Conservation (phyloP, 2,113 vertebrate species). For the Bungarus multicinctus region DNA sequence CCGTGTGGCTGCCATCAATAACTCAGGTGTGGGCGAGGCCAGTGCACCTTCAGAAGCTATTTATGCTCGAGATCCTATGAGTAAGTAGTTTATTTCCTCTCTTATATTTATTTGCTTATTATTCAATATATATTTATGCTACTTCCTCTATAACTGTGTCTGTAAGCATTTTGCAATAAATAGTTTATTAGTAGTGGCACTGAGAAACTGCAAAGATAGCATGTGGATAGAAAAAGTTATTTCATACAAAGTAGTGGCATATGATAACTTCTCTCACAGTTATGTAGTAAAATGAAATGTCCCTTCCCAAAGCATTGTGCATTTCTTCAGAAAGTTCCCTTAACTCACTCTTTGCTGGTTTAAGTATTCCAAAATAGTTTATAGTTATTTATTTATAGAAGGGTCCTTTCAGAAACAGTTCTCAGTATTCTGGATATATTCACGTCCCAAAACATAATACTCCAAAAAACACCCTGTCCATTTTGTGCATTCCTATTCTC, state of each 20-base stretch:
- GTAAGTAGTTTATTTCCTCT: conserved; percentile 63
- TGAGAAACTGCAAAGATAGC: background rate
- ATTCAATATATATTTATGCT: background rate
- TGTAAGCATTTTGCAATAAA: background rate
- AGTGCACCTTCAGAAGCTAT: conserved; percentile 79
- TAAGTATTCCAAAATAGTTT: background rate
- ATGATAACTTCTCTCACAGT: background rate
- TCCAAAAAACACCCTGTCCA: background rate
- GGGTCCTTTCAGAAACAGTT: background rate
- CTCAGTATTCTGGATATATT: background rate
- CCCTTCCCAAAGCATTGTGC: background rate
- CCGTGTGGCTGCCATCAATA: conserved; percentile 81
- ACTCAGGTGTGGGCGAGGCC: conserved; percentile 79
- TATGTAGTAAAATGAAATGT: background rate
- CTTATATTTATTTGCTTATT: background rate
- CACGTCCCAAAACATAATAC: background rate
- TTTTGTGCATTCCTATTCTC: background rate
- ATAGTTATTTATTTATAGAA: background rate
- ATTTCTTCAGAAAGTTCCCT: background rate
- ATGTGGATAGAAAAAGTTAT: accelerated
- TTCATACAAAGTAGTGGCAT: background rate
- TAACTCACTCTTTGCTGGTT: background rate
- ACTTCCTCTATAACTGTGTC: background rate
- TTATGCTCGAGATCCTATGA: conserved; percentile 78
- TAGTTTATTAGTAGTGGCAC: background rate